phyloP scores from a whole-genome alignment of 2,113 vertebrate species.

The Hymenochirus boettgeri region DNA sequence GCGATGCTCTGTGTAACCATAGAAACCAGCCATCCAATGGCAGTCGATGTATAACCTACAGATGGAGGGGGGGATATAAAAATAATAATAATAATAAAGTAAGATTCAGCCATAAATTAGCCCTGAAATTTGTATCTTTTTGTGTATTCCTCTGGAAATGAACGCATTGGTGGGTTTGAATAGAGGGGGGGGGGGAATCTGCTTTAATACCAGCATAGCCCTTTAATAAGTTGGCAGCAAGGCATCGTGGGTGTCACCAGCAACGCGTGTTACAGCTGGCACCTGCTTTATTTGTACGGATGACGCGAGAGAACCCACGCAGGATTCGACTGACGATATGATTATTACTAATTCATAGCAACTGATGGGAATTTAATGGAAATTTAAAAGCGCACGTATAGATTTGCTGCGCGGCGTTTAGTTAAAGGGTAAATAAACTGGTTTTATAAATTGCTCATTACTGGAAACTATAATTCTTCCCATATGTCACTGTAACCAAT shows the following conservation, averaged over 20 bases:
- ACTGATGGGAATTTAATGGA: constrained; percentile 11
- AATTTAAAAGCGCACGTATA: neutral
- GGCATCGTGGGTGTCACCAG: constrained; percentile 31
- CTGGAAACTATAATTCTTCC: too few relatives aligned
- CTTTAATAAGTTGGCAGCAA: constrained; percentile 24
- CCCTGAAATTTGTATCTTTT: neutral
- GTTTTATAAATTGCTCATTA: too few relatives aligned
- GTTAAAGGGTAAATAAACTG: neutral
- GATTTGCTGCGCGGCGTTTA: neutral
- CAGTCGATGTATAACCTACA: constrained; percentile 61
- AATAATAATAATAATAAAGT: constrained; percentile 15
- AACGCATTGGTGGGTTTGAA: neutral
- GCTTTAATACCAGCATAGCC: neutral
- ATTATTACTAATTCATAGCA: constrained; percentile 27
- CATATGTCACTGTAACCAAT: too few relatives aligned
- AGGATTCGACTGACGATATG: constrained; percentile 39
- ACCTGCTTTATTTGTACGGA: constrained; percentile 39
- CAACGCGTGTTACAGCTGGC: constrained; percentile 20
- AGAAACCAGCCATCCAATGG: constrained; percentile 72
- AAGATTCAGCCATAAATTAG: neutral
- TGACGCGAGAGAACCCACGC: constrained; percentile 27
- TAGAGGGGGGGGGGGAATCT: neutral
- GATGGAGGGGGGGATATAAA: constrained; percentile 29
- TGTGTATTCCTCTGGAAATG: neutral
- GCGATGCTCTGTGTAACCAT: constrained; percentile 61